Evolutionary conservation across 2,888 invertebrate genomes (phyloP).

Genomic region (Leucoma salicis): DNA sequence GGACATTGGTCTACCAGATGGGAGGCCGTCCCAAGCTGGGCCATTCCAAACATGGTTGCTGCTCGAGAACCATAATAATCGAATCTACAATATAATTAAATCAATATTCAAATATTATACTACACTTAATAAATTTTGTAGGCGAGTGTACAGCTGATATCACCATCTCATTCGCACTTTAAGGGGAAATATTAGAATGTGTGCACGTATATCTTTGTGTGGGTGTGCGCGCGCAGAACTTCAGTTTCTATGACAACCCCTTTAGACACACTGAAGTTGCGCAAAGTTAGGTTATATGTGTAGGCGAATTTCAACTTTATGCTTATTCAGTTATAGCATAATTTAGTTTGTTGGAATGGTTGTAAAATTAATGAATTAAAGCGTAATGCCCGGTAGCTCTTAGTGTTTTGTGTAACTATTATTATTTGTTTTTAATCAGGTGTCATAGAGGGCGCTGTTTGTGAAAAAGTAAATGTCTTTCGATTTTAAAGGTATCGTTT

Average conservation of each 20-base stretch:
- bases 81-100: conserved; percentile 19
- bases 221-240: conserved; percentile 75
- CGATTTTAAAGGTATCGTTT: no score
- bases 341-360: conserved; percentile 25
- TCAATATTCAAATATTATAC: no score
- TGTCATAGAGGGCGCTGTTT: conserved; percentile 45
- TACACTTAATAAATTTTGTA: no score
- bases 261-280: conserved; percentile 71
- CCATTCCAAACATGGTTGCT: no score
- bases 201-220: conserved; percentile 49
- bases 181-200: conserved; percentile 46
- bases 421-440: conserved; percentile 58
- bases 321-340: conserved; percentile 13
- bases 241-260: conserved; percentile 81
- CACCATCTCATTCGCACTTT: conserved; percentile 54
- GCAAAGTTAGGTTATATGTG: conserved; percentile 43
- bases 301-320: conserved; percentile 23
- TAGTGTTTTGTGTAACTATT: conserved; percentile 64
- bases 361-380: conserved; percentile 79
- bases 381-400: conserved; percentile 71
- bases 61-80: conserved; percentile 10
- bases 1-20: no score
- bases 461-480: no score
- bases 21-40: no score
- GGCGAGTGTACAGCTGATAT: conserved; percentile 43